phyloP scores from a whole-genome alignment of 2,888 invertebrate genomes.

The Chaetogeoica ovagalla region DNA sequence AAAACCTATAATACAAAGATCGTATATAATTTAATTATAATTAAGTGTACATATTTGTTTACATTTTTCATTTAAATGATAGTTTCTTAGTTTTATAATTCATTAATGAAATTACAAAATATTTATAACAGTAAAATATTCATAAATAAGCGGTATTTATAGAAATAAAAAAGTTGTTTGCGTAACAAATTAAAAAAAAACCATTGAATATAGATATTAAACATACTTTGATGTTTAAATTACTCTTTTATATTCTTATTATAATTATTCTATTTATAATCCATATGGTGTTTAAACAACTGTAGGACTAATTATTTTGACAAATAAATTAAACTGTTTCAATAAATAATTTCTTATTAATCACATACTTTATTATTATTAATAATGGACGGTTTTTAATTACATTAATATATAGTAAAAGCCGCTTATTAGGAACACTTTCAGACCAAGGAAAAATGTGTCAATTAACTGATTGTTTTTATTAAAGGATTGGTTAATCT shows the following conservation, averaged over 20 bases:
- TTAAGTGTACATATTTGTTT: background rate
- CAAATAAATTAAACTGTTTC: background rate
- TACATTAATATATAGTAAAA: background rate
- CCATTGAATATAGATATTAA: background rate
- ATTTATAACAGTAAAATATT: background rate
- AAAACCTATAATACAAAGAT: background rate
- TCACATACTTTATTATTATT: conserved; percentile 14
- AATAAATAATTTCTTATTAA: conserved; percentile 10
- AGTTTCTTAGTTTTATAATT: background rate
- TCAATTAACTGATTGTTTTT: too few species aligned
- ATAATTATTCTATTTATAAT: background rate
- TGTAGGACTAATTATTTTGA: too few species aligned
- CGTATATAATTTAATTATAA: background rate
- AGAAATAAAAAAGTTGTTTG: background rate
- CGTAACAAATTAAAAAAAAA: background rate
- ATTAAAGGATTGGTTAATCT: too few species aligned
- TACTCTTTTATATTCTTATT: background rate
- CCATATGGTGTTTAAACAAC: background rate
- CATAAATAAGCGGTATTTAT: background rate
- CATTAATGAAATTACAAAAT: background rate
- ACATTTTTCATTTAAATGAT: background rate
- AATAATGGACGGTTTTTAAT: conserved; percentile 35
- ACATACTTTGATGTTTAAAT: background rate
- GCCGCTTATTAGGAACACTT: too few species aligned
- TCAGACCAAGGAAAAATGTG: too few species aligned